Percentiles rank a stretch among this genome's conserved stretches.
These are phyloP conservation scores for Pantelozetes paolii DNA, from an alignment of 2,888 invertebrate species.

Conservation along the genomic window DNA sequence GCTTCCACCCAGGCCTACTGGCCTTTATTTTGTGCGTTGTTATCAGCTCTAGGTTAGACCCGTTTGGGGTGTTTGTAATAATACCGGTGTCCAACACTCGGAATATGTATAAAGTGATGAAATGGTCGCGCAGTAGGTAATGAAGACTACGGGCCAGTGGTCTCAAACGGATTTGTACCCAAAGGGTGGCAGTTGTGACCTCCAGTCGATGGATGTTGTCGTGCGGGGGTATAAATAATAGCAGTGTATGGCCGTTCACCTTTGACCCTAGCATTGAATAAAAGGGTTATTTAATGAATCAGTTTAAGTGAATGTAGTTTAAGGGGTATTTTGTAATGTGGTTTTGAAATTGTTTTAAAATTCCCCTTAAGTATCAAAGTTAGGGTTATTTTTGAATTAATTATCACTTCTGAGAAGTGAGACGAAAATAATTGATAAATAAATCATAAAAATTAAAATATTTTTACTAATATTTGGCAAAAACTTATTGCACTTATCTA, in stretches of 20 bases:
- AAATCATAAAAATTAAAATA: too few relatives aligned
- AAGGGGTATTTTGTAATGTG: too few relatives aligned
- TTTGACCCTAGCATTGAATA: slow-evolving; percentile 67
- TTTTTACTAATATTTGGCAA: too few relatives aligned
- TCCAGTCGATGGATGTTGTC: slow-evolving; percentile 61
- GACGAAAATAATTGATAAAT: too few relatives aligned
- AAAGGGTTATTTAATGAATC: too few relatives aligned
- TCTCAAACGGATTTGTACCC: slow-evolving; percentile 62
- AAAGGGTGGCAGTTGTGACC: slow-evolving; percentile 73
- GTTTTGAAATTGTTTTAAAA: too few relatives aligned
- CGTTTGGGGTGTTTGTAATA: slow-evolving; percentile 41
- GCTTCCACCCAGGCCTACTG: slow-evolving; percentile 74
- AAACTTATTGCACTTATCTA: too few relatives aligned
- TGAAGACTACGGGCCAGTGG: slow-evolving; percentile 50
- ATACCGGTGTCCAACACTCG: slow-evolving; percentile 55
- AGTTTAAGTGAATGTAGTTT: too few relatives aligned
- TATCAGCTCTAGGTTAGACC: slow-evolving; percentile 57
- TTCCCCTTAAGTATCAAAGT: too few relatives aligned
- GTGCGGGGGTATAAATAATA: slow-evolving; percentile 74
- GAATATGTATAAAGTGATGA: slow-evolving; percentile 69
- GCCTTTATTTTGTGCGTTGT: slow-evolving; percentile 61
- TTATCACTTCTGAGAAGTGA: too few relatives aligned
- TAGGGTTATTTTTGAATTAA: too few relatives aligned
- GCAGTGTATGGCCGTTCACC: slow-evolving; percentile 75
- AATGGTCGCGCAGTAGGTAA: slow-evolving; percentile 51